Base-by-base conservation (phyloP, 2,797 vertebrate species). In the Gymnoscopelus braueri region DNA sequence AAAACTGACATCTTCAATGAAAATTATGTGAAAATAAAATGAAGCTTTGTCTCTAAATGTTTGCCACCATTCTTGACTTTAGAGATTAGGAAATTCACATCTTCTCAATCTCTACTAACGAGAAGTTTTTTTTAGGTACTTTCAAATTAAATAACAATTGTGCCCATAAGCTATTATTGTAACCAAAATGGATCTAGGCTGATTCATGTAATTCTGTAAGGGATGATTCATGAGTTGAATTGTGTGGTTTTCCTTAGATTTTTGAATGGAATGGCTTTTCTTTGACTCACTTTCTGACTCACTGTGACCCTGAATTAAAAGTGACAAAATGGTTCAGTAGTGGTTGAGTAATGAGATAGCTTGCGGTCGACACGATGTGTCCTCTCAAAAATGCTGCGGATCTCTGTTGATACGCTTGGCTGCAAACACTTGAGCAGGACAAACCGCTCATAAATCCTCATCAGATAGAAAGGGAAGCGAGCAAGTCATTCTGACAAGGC, bases 201-300 rank as follows among this genome's bases (percentile, higher is more conserved):
- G 86, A 90, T 83, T 91, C 84, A 85, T 78, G 87, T 62, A 86
- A 92, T 75, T 70, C 72, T 78, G 87, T 76, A 80, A 49, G 0
- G 15, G 68, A 50, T 87, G 88, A 92, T 78, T 93, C 87, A 91
- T 7, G 1, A 63, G 64, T 65, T 69, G 55, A 81, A 82, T 24
- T 29, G 14, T 79, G 78, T 49, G 84, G 82, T 63, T 87, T 80
- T 44, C 47, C 60, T 80, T 84, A 73, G 52, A 77, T 66, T 83
- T 44, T 10, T 56, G 12, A 67, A 67, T 65, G 65, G 49, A 47
- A 47, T 19, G 63, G 69, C 71, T 65, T 74, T 71, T 44, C 32
- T 72, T 68, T 84, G 76, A 81, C 69, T 83, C 86, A 72, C 61
- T 65, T 63, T 81, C 64, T 87, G 84, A 90, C 58, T 87, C 85